phyloP scores from a whole-genome alignment of 2,888 invertebrate species.

The Apamea epomidion region DNA sequence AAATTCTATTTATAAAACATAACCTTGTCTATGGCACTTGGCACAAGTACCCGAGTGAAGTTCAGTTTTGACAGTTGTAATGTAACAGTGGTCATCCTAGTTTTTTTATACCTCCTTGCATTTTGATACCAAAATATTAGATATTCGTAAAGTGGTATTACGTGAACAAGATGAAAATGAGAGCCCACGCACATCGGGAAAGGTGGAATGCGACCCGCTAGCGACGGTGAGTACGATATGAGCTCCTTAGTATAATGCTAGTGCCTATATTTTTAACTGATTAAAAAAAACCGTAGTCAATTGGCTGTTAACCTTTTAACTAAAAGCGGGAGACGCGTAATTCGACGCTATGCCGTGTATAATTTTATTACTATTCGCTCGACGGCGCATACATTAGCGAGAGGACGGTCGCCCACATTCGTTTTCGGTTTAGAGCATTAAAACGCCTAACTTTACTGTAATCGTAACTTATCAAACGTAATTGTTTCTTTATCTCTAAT shows the following conservation, averaged over 20 bases:
- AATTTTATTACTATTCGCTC: slow-evolving; percentile 89
- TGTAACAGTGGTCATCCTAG: slow-evolving; percentile 89
- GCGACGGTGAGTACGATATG: slow-evolving; percentile 84
- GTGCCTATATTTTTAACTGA: slow-evolving; percentile 90
- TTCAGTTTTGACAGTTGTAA: slow-evolving; percentile 90
- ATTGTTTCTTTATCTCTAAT: slow-evolving; percentile 87
- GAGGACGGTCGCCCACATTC: slow-evolving; percentile 71
- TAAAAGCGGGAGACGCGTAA: slow-evolving; percentile 90
- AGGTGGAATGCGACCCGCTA: slow-evolving; percentile 89
- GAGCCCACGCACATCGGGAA: slow-evolving; percentile 88
- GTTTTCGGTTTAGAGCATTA: slow-evolving; percentile 76
- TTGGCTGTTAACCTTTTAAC: slow-evolving; percentile 91
- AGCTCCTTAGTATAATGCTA: slow-evolving; percentile 75
- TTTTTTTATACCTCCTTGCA: slow-evolving; percentile 89
- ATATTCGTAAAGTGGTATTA: slow-evolving; percentile 89
- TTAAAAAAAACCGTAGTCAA: slow-evolving; percentile 90
- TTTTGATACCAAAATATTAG: slow-evolving; percentile 90
- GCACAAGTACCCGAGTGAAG: slow-evolving; percentile 87
- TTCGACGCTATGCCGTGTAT: slow-evolving; percentile 89
- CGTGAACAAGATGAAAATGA: slow-evolving; percentile 90
- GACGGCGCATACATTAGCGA: slow-evolving; percentile 84
- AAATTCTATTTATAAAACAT: slow-evolving; percentile 83
- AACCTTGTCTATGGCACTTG: slow-evolving; percentile 88
- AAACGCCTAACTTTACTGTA: slow-evolving; percentile 75
- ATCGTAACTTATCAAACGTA: slow-evolving; percentile 84